Evolutionary conservation across 2,113 vertebrate species (phyloP).

Genomic region (Plecotus auritus): DNA sequence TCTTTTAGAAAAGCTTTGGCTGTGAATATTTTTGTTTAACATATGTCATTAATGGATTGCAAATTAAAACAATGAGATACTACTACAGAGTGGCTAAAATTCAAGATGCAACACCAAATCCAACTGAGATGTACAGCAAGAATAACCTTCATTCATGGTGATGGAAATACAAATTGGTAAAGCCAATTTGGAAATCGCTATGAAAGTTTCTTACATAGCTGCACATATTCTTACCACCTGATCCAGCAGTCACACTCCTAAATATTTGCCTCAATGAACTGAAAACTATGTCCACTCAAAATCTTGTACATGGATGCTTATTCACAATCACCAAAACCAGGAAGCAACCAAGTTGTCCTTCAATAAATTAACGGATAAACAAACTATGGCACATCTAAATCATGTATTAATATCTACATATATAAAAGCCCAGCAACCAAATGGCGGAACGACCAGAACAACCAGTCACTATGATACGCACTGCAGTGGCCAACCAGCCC

Average conservation of each 20-base stretch:
- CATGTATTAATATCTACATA: not conserved
- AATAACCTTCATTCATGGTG: not conserved
- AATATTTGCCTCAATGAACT: not conserved
- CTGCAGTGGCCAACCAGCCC: no score
- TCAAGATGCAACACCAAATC: not conserved
- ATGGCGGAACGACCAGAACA: no score
- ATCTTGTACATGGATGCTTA: not conserved
- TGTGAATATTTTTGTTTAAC: not conserved
- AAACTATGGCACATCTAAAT: not conserved
- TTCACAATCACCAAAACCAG: no score
- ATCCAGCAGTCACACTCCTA: not conserved
- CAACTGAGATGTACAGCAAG: not conserved
- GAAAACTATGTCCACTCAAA: not conserved
- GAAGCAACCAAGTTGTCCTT: no score
- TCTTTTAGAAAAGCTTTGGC: not conserved
- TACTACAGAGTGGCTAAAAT: not conserved
- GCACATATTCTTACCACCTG: not conserved
- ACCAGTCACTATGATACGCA: no score
- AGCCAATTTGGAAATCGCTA: not conserved
- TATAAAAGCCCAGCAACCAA: no score
- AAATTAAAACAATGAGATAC: not conserved
- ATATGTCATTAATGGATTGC: not conserved
- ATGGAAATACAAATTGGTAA: not conserved
- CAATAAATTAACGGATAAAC: no score
- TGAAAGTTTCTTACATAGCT: not conserved